Evolutionary conservation across 2,888 invertebrate species (phyloP), one percentile per base, ranked within the genome.

Genomic region (Allolobophora icterica): DNA sequence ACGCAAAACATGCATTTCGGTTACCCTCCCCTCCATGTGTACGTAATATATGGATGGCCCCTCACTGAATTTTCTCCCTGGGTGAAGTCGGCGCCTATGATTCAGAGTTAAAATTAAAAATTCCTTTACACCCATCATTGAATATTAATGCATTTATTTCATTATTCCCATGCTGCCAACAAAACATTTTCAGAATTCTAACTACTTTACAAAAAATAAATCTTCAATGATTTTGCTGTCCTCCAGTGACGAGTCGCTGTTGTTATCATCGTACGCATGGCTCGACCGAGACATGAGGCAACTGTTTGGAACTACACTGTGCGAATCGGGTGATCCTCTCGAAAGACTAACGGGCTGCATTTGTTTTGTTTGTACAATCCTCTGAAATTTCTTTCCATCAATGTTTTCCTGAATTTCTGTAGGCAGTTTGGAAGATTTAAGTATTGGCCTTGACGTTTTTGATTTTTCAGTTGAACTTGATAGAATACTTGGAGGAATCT

Each of bases 161-260:
- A 71, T n/a, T 71, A 30, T n/a, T 71, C 30, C 13, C 30, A n/a
- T n/a, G n/a, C n/a, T 17, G n/a, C n/a, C 19, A 21, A 52, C 4
- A 21, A 17, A 42, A 42, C 42, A 52, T 21, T 52, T 52, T 17
- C 17, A 42, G 42, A 52, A 71, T 71, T 34, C 34, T 35, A 87
- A 87, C 34, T 87, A 87, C 87, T 34, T 87, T 6, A 87, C 21
- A 87, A 87, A 87, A 87, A 87, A 87, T 87, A 87, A 87, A 38
- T 38, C 38, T 19, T 87, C 87, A 35, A 87, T 87, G 87, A 87
- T 34, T 35, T 87, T 4, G 87, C 35, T 87, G 21, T 87, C 87
- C 38, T 35, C 87, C 0, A 87, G 17, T 17, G 87, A 87, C 8
- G 87, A 87, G 35, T 87, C 87, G 6, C 35, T 35, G 19, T 87